These are phyloP conservation scores for Pseudomyrmex gracilis DNA, from an alignment of 1,140 invertebrate genomes.

Conservation along the genomic window DNA sequence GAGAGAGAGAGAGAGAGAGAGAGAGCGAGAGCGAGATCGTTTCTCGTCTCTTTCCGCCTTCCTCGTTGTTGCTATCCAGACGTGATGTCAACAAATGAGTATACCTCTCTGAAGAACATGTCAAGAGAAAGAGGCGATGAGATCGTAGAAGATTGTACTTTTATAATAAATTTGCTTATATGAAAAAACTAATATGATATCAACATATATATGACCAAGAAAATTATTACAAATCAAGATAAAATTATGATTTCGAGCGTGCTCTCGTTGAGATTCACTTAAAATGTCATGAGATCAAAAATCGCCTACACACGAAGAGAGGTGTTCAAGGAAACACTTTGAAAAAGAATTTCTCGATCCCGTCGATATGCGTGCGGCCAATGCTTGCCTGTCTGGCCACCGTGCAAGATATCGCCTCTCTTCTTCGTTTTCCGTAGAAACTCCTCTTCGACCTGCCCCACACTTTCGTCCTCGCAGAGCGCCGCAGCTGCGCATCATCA, in stretches of 20 bases:
- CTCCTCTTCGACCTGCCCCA: slow-evolving; percentile 70
- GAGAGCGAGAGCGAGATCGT: neutral
- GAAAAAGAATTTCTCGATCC: neutral
- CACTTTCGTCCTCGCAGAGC: slow-evolving; percentile 10
- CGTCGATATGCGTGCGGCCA: neutral
- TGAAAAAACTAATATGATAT: too few species aligned
- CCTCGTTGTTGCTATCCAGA: slow-evolving; percentile 24
- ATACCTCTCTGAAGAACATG: neutral
- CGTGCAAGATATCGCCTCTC: slow-evolving; percentile 42
- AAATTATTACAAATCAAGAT: neutral
- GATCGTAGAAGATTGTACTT: neutral
- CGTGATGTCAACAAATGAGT: slow-evolving; percentile 19
- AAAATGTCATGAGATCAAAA: neutral
- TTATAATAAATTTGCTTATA: too few species aligned
- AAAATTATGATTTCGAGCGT: neutral
- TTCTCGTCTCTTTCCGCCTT: slow-evolving; percentile 9
- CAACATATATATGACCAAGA: neutral
- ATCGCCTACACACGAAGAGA: neutral
- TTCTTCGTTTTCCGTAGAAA: slow-evolving; percentile 43
- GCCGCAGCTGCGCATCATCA: slow-evolving; percentile 75
- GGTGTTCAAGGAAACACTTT: neutral
- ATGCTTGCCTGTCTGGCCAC: slow-evolving; percentile 4
- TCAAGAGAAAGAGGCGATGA: neutral
- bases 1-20: neutral
- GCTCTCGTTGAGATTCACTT: neutral